Conservation (phyloP, 2,888 invertebrate genomes). For the Pristionchus japonicus region DNA sequence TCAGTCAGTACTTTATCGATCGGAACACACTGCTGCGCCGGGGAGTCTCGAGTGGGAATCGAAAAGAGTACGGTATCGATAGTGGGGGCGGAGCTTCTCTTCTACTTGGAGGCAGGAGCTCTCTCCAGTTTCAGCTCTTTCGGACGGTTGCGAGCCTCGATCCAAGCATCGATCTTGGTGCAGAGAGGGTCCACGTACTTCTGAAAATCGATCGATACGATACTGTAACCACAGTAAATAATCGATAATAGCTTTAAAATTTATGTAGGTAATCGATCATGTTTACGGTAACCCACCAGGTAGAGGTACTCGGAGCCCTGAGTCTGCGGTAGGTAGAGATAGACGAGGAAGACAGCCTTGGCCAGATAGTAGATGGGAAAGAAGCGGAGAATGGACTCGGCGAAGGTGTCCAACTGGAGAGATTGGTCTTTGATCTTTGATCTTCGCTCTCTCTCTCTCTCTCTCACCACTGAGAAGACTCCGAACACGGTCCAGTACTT, state of each 20-base stretch:
- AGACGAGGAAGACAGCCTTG: conserved; percentile 58
- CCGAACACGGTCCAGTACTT: conserved; percentile 88
- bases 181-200: conserved; percentile 9
- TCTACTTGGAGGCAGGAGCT: neutral
- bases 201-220: conserved; percentile 8
- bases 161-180: conserved; percentile 13
- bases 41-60: conserved; percentile 16
- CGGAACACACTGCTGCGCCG: neutral
- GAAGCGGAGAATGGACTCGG: conserved; percentile 51
- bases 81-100: neutral
- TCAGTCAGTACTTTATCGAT: conserved; percentile 37
- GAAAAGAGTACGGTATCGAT: conserved; percentile 35
- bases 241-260: neutral
- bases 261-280: neutral
- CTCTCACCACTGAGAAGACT: conserved; percentile 50
- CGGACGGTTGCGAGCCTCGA: neutral
- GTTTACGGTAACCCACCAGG: conserved; percentile 22
- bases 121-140: neutral
- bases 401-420: conserved; percentile 55
- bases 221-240: neutral
- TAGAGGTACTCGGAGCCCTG: conserved; percentile 55
- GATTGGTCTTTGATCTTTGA: neutral
- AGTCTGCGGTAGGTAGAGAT: conserved; percentile 58
- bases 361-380: conserved; percentile 58
- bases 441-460: neutral